Percentiles rank a stretch among this genome's conserved stretches.
These are phyloP conservation scores for Hystrix cristata DNA, from an alignment of 2,113 vertebrate genomes.

Conservation along the genomic window DNA sequence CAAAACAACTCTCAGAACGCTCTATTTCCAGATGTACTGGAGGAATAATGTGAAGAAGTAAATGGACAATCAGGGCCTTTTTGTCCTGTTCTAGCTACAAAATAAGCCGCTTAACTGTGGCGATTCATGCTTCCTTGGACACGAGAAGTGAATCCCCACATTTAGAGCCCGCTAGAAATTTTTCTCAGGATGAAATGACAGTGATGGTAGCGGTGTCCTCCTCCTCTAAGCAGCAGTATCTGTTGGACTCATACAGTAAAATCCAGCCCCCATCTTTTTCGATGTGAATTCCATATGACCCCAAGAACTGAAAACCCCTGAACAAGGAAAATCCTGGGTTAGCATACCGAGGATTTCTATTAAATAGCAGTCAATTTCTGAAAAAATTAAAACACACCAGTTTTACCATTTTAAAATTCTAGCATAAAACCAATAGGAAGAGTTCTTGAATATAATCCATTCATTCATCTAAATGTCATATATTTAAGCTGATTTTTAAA, in stretches of 20 bases:
- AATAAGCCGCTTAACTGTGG: background rate
- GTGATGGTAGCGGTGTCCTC: background rate
- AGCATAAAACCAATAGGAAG: background rate
- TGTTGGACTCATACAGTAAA: background rate
- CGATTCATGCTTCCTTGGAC: conserved; percentile 28
- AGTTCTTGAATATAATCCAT: background rate
- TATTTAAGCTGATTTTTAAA: background rate
- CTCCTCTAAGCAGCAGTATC: background rate
- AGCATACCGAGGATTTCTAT: background rate
- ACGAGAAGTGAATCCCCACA: background rate
- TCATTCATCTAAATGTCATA: background rate
- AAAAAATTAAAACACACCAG: background rate
- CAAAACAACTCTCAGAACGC: conserved; percentile 64
- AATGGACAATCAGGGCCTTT: conserved; percentile 72
- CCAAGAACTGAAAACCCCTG: background rate
- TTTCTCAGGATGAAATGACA: conserved; percentile 23
- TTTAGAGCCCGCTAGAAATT: conserved; percentile 14
- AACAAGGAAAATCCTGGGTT: background rate
- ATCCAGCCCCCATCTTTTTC: background rate
- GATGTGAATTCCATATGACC: background rate
- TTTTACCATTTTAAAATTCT: conserved; percentile 1
- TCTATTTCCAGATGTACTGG: conserved; percentile 68
- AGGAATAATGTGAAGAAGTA: conserved; percentile 51
- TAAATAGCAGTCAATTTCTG: background rate
- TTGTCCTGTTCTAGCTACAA: conserved; percentile 38